A percentile compares a stretch with the other conserved stretches of the same genome.
Conservation (phyloP, 2,888 invertebrate species). For the Caenorhabditis macrosperma region DNA sequence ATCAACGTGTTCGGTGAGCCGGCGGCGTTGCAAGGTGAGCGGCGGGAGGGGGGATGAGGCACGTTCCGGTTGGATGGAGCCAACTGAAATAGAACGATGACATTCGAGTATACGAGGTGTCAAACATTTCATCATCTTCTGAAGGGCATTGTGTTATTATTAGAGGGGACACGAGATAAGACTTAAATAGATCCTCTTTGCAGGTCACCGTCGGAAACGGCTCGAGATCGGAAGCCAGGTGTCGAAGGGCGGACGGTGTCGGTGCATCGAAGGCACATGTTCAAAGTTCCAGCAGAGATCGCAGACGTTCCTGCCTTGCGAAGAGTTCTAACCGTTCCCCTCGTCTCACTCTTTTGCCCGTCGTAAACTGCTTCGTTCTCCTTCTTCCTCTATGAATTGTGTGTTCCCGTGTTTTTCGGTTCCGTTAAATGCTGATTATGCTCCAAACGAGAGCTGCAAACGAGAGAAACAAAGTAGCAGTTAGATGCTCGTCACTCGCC, state of each 20-base stretch:
- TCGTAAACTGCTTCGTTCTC: slow-evolving; percentile 9
- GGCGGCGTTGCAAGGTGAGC: slow-evolving; percentile 38
- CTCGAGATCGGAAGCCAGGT: slow-evolving; percentile 35
- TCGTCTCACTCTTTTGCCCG: slow-evolving; percentile 8
- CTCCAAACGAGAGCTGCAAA: neutral
- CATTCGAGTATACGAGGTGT: neutral
- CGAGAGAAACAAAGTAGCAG: neutral
- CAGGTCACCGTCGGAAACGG: slow-evolving; percentile 46
- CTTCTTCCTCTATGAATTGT: slow-evolving; percentile 23
- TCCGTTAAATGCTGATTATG: neutral
- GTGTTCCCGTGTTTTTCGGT: slow-evolving; percentile 48
- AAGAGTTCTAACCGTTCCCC: slow-evolving; percentile 56
- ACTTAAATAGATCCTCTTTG: neutral
- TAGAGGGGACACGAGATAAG: neutral
- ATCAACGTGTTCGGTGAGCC: slow-evolving; percentile 62
- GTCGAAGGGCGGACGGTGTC: slow-evolving; percentile 56
- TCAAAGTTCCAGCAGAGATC: slow-evolving; percentile 58
- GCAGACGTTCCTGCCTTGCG: slow-evolving; percentile 56
- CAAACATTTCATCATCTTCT: neutral
- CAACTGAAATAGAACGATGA: slow-evolving; percentile 4
- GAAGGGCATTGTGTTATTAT: slow-evolving; percentile 8
- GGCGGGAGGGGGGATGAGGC: neutral
- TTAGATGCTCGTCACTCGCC: neutral
- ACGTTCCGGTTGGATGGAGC: slow-evolving; percentile 8
- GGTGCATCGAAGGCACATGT: slow-evolving; percentile 60